Evolutionary conservation across 2,888 invertebrate species (phyloP).

Genomic region (Luperina testacea): DNA sequence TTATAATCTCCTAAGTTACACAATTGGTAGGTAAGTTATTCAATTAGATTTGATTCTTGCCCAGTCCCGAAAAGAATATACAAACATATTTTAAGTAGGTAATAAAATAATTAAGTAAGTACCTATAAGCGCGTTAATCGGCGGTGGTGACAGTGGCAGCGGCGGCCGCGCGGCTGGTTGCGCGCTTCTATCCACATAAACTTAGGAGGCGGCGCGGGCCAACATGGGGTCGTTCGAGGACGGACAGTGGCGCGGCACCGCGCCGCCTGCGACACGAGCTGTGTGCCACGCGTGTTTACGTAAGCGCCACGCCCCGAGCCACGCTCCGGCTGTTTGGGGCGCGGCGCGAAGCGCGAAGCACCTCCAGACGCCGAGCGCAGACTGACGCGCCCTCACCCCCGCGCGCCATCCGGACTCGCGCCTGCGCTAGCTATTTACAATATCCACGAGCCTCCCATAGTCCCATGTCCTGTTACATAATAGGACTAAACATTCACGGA

Average conservation of each 20-base stretch:
- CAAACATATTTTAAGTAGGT: constrained; percentile 11
- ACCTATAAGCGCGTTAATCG: constrained; percentile 88
- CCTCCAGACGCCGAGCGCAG: constrained; percentile 88
- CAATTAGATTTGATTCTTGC: background rate
- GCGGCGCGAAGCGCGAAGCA: constrained; percentile 88
- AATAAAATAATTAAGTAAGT: constrained; percentile 72
- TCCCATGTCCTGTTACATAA: constrained; percentile 86
- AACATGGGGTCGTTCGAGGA: constrained; percentile 87
- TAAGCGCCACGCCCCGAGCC: constrained; percentile 91
- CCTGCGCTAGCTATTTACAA: constrained; percentile 81
- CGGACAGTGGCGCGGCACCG: constrained; percentile 87
- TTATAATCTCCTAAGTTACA: constrained; percentile 11
- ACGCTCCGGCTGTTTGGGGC: constrained; percentile 88
- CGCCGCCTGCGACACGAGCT: constrained; percentile 82
- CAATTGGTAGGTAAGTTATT: constrained; percentile 2
- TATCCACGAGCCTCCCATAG: constrained; percentile 80
- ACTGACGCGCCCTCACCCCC: constrained; percentile 85
- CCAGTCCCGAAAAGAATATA: background rate
- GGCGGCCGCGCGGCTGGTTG: constrained; percentile 84
- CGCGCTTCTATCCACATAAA: constrained; percentile 83
- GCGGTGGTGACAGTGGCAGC: constrained; percentile 84
- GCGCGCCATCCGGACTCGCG: constrained; percentile 76
- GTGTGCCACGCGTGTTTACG: constrained; percentile 88
- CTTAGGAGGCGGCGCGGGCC: constrained; percentile 85
- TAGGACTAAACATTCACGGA: constrained; percentile 78